Percentiles rank a stretch among this genome's conserved stretches.
These are phyloP conservation scores for Drosophila setifemur DNA, from an alignment of 1,140 invertebrate genomes.

Conservation along the genomic window DNA sequence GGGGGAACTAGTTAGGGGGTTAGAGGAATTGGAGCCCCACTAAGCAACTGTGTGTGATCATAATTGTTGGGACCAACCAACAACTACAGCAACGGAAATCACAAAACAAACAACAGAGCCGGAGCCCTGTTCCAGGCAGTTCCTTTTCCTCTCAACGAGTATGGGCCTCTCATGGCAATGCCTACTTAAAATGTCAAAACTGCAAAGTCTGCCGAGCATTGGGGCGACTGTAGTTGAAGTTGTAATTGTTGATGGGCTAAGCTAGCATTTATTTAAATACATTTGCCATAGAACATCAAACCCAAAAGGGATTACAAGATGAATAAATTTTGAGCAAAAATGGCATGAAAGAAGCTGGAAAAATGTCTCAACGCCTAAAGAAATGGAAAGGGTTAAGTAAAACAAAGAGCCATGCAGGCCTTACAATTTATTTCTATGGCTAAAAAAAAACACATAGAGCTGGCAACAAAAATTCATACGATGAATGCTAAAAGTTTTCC, in stretches of 20 bases:
- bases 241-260: conserved; percentile 19
- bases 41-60: conserved; percentile 46
- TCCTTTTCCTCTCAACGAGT: conserved; percentile 6
- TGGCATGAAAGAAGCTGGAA: not conserved
- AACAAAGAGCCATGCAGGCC: conserved; percentile 42
- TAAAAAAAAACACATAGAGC: conserved; percentile 38
- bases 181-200: conserved; percentile 63
- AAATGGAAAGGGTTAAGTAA: conserved; percentile 11
- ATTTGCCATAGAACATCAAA: not conserved
- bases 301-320: conserved; percentile 2
- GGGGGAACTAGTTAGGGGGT: not conserved
- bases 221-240: conserved; percentile 17
- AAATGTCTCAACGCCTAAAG: not conserved
- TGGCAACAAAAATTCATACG: conserved; percentile 30
- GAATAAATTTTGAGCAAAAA: conserved; percentile 25
- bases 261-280: conserved; percentile 19
- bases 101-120: conserved; percentile 50
- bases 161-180: conserved; percentile 31
- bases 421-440: conserved; percentile 58
- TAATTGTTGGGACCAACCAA: conserved; percentile 58
- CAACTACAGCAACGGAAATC: conserved; percentile 30
- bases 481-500: conserved; percentile 75
- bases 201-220: conserved; percentile 40
- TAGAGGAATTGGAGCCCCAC: conserved; percentile 24
- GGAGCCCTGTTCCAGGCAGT: conserved; percentile 30